Percentiles rank a stretch among this genome's conserved stretches.
Evolutionary conservation across 2,888 invertebrate species (phyloP).

Genomic region (Lithophane socia): DNA sequence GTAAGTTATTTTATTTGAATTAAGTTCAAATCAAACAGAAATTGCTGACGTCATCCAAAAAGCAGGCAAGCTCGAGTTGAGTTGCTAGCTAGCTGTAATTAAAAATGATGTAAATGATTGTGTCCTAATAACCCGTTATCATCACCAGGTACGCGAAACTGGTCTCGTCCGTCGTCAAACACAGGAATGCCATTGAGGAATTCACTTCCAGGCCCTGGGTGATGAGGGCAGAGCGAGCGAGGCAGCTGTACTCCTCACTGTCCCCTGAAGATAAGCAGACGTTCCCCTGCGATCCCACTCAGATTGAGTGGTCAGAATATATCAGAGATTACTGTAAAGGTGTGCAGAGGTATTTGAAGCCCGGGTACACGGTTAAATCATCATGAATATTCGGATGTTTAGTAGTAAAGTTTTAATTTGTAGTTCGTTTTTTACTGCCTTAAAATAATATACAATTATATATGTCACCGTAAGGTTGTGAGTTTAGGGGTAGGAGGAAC

Average conservation of each 20-base stretch:
- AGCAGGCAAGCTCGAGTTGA: neutral
- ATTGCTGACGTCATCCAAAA: too few species aligned
- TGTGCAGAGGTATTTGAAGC: conserved; percentile 78
- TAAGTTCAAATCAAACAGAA: neutral
- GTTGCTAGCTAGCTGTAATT: too few species aligned
- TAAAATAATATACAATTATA: too few species aligned
- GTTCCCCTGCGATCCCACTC: conserved; percentile 94
- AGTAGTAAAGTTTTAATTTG: too few species aligned
- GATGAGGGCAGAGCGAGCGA: conserved; percentile 93
- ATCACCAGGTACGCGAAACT: conserved; percentile 92
- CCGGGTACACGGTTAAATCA: neutral
- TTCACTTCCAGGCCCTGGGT: conserved; percentile 95
- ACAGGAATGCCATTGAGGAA: conserved; percentile 92
- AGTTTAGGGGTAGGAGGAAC: too few species aligned
- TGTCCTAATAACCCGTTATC: neutral
- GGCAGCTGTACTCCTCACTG: conserved; percentile 89
- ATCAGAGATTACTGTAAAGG: conserved; percentile 95
- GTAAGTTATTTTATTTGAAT: conserved; percentile 49
- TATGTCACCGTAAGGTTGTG: too few species aligned
- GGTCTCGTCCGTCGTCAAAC: conserved; percentile 92
- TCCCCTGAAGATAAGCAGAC: conserved; percentile 91
- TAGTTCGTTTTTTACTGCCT: too few species aligned
- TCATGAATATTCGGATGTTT: neutral
- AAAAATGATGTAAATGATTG: too few species aligned
- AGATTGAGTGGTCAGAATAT: conserved; percentile 95